Evolutionary conservation across 2,888 invertebrate genomes (phyloP), one percentile per base, ranked within the genome.

Genomic region (Phyto melanocephala): DNA sequence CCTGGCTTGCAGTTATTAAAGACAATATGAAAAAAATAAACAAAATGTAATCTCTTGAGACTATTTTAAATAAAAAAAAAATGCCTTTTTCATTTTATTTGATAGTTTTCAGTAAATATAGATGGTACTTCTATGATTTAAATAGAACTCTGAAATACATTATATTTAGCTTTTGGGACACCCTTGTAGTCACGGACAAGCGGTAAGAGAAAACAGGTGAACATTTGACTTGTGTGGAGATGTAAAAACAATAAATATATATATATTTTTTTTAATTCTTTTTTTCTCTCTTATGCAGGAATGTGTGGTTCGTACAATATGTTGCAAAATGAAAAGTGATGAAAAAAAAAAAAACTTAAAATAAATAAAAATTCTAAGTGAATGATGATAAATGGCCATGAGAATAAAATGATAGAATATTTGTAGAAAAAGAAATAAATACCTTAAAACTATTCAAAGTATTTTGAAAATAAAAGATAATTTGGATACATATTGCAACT

Each of bases 171-270:
- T 47, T 47, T 37, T 10, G 58, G 75, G 20, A 6, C 5, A 58
- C 17, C 75, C 56, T 47, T 20, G 10, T 8, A 37, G n/a, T 35
- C 33, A 15, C 37, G 22, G 54, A 63, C 10, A 35, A 54, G 15
- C 4, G 24, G 35, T 10, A 70, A 22, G 17, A 7, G 45, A 20
- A 56, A 77, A 70, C 68, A 77, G 52, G 77, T 70, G 77, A 54
- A 62, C 60, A 54, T 77, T 54, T 77, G 62, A 76, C 50, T 68
- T 52, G 67, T 52, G 33, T 68, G 50, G 60, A 68, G 52, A 33
- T 68, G 52, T 42, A 33, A 52, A 77, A 68, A 42, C 60, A 60
- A 77, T 77, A 77, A 76, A 76, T 72, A 52, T 35, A 37, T 20
- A 2, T 58, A 6, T 2, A 8, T 35, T 22, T 33, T 17, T 22